Conservation (phyloP, 2,113 vertebrate genomes). For the Paradoxurus hermaphroditus region DNA sequence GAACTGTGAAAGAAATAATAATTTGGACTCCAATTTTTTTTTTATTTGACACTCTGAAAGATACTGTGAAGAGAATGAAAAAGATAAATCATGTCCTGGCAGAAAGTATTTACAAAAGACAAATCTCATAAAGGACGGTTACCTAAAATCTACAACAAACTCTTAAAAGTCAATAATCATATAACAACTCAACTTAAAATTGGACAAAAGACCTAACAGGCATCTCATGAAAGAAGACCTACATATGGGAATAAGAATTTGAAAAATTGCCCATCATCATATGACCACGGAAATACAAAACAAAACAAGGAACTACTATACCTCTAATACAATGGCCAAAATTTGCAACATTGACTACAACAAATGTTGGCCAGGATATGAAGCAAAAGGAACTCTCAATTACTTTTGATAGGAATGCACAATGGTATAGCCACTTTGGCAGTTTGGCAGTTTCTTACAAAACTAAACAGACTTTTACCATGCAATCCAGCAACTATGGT, state of each 20-base stretch:
- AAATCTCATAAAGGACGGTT: not conserved
- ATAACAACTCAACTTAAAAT: not conserved
- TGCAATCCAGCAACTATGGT: not conserved
- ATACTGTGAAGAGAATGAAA: not conserved
- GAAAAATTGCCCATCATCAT: not conserved
- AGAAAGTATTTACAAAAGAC: not conserved
- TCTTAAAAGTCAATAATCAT: not conserved
- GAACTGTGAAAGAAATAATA: not conserved
- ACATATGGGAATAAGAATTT: not conserved
- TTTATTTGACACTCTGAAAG: not conserved
- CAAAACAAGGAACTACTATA: not conserved
- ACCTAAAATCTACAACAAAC: not conserved
- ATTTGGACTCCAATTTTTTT: not conserved
- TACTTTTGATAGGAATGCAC: not conserved
- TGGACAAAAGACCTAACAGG: not conserved
- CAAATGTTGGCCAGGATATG: not conserved
- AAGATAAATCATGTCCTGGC: not conserved
- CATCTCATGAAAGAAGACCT: not conserved
- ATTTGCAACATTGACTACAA: not conserved
- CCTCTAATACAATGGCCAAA: not conserved
- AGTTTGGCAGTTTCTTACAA: not conserved
- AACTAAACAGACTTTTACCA: not conserved
- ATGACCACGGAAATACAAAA: not conserved
- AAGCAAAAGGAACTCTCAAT: not conserved
- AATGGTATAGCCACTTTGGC: not conserved